Evolutionary conservation across 2,797 vertebrate species (phyloP).

Genomic region (Channa striata): DNA sequence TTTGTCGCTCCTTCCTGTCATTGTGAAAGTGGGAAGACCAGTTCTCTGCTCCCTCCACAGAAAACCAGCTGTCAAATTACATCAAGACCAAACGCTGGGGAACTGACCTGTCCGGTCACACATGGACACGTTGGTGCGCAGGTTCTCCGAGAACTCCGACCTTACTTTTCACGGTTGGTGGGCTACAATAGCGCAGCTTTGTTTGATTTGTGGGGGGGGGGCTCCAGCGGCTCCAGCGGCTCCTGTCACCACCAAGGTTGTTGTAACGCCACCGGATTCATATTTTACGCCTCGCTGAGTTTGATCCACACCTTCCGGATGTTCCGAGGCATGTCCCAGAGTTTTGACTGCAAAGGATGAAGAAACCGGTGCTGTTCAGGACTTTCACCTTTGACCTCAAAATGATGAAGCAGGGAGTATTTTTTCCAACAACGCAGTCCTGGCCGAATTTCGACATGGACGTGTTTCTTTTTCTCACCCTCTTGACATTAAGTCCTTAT

Average conservation of each 20-base stretch:
- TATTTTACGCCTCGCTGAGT: slow-evolving; percentile 27
- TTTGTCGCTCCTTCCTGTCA: background rate
- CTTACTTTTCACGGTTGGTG: slow-evolving; percentile 23
- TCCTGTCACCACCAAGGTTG: slow-evolving; percentile 45
- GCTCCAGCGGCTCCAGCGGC: background rate
- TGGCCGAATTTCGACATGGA: background rate
- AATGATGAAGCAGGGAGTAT: background rate
- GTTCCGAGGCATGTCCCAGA: slow-evolving; percentile 16
- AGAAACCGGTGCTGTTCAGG: slow-evolving; percentile 1
- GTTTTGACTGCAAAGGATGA: background rate
- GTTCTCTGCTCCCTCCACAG: background rate
- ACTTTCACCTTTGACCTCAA: slow-evolving; percentile 3
- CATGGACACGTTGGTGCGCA: background rate
- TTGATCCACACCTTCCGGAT: slow-evolving; percentile 7
- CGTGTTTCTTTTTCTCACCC: background rate
- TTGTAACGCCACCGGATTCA: slow-evolving; percentile 7
- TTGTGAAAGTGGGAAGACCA: background rate
- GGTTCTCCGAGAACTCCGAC: slow-evolving; percentile 14
- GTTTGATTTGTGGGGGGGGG: slow-evolving; percentile 26
- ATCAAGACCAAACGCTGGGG: background rate
- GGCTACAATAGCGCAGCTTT: slow-evolving; percentile 14
- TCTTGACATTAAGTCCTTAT: background rate
- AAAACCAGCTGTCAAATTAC: slow-evolving; percentile 26
- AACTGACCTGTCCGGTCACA: background rate
- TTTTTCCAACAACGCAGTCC: background rate